Evolutionary conservation across 2,888 invertebrate species (phyloP).

Genomic region (Agrotis segetum): DNA sequence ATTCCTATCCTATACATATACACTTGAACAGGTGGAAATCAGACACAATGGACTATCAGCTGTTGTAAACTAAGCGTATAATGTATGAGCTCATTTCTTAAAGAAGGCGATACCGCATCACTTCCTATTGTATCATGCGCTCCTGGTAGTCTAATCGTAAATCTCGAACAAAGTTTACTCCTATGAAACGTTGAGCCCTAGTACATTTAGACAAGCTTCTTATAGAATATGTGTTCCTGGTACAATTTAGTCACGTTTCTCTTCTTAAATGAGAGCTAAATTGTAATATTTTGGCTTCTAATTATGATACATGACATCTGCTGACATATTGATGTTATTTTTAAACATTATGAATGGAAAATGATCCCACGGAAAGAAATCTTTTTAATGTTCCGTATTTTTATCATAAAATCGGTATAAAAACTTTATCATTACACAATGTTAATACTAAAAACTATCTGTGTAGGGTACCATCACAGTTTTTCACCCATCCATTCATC

Average conservation of each 20-base stretch:
- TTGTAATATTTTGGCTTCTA: too few species aligned
- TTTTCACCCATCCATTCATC: too few species aligned
- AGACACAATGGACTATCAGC: background rate
- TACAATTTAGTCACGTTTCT: background rate
- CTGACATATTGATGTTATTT: background rate
- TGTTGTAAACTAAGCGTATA: background rate
- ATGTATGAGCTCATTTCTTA: background rate
- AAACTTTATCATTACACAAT: too few species aligned
- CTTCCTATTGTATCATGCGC: background rate
- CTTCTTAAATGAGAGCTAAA: background rate
- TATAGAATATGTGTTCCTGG: background rate
- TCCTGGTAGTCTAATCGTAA: background rate
- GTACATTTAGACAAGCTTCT: too few species aligned
- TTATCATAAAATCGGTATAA: too few species aligned
- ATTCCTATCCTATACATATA: slow-evolving; percentile 13
- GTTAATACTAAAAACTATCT: too few species aligned
- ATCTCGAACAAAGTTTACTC: background rate
- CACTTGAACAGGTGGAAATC: slow-evolving; percentile 20
- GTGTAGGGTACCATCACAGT: too few species aligned
- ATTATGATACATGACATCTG: background rate
- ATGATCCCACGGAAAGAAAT: too few species aligned
- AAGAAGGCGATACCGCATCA: background rate
- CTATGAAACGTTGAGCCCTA: background rate
- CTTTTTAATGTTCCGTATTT: too few species aligned
- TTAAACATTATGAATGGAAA: background rate